Conservation (phyloP, 2,113 vertebrate species). For the Lepisosteus oculatus region DNA sequence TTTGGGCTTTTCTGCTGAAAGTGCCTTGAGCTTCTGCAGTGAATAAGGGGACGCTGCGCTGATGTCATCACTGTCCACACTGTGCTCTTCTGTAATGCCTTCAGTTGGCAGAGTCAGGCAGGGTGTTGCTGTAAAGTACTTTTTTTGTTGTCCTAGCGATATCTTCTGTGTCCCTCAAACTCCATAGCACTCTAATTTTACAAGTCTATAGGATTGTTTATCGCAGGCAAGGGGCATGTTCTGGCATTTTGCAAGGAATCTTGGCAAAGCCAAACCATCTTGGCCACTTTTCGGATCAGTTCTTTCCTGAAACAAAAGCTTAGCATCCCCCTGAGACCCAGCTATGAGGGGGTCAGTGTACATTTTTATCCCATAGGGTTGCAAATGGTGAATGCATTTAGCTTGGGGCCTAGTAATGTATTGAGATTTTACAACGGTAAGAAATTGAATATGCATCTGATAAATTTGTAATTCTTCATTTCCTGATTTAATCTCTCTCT, state of each 20-base stretch:
- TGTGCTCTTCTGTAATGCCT: too few species aligned
- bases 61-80: too few species aligned
- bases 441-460: too few species aligned
- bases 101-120: background rate
- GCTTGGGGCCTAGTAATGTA: background rate
- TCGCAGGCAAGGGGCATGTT: background rate
- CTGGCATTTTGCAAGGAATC: too few species aligned
- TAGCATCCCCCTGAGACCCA: background rate
- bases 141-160: background rate
- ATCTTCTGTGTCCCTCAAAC: background rate
- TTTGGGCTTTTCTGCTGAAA: too few species aligned
- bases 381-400: conserved; percentile 1
- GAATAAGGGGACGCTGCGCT: too few species aligned
- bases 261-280: too few species aligned
- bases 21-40: too few species aligned
- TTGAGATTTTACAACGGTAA: too few species aligned
- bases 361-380: background rate
- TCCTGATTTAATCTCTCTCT: too few species aligned
- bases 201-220: background rate
- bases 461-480: too few species aligned
- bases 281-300: too few species aligned
- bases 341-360: background rate
- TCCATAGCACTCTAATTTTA: background rate
- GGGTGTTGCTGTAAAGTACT: background rate
- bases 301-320: background rate